phyloP scores from a whole-genome alignment of 1,140 invertebrate genomes.

The Zeugodacus cucurbitae region DNA sequence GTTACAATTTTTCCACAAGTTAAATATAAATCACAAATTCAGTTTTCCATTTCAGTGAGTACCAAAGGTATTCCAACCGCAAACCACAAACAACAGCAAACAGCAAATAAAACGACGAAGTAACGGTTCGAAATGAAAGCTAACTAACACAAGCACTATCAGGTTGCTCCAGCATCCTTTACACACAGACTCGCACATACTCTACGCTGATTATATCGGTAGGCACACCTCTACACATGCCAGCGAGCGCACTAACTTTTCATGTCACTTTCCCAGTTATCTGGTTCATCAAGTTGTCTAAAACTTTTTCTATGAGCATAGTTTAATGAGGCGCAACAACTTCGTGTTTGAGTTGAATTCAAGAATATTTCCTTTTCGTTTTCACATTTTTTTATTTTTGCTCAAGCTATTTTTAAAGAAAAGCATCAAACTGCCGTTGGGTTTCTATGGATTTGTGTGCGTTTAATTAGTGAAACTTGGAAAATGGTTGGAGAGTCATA shows the following conservation, averaged over 20 bases:
- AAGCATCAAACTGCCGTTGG: background rate
- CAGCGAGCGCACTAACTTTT: background rate
- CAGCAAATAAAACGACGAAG: background rate
- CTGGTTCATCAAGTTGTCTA: background rate
- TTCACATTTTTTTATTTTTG: background rate
- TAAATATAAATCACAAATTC: background rate
- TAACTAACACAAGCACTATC: background rate
- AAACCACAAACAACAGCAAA: background rate
- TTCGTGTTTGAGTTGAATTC: background rate
- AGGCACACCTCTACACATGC: background rate
- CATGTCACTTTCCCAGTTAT: background rate
- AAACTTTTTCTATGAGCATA: background rate
- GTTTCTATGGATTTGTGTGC: background rate
- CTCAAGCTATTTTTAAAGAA: background rate
- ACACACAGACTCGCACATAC: background rate
- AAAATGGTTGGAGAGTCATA: background rate
- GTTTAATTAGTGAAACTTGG: background rate
- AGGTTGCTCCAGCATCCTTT: background rate
- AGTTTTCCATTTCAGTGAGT: background rate
- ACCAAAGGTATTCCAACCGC: background rate
- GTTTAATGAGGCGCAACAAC: slow-evolving; percentile 17
- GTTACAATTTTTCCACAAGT: background rate
- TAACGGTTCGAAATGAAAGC: too few species aligned
- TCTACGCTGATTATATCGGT: background rate
- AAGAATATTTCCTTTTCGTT: background rate